Conservation (phyloP, 2,888 invertebrate species). For the Lochmaea crataegi region DNA sequence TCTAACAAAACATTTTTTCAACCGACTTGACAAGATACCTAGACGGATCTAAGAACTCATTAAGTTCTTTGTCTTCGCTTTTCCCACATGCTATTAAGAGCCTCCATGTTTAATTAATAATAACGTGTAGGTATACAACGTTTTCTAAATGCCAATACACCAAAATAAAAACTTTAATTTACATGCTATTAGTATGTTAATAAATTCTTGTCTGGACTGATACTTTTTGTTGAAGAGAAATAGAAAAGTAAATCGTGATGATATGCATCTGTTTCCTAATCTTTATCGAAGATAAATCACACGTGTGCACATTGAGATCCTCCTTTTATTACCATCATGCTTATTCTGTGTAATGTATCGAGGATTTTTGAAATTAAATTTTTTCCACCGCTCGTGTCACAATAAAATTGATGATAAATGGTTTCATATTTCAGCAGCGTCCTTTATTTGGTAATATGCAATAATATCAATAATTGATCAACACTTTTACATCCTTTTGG, state of each 20-base stretch:
- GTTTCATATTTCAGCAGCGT: too few species aligned
- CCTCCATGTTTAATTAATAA: slow-evolving; percentile 41
- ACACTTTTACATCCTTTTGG: too few species aligned
- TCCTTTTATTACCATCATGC: background rate
- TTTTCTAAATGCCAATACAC: slow-evolving; percentile 36
- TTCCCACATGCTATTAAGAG: slow-evolving; percentile 36
- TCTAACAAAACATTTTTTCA: slow-evolving; percentile 18
- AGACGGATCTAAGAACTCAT: slow-evolving; percentile 20
- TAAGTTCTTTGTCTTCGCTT: slow-evolving; percentile 25
- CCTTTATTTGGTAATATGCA: too few species aligned
- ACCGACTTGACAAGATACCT: slow-evolving; percentile 21
- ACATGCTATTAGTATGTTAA: slow-evolving; percentile 45
- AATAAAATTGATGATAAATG: too few species aligned
- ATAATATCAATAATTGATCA: too few species aligned
- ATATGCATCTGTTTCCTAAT: slow-evolving; percentile 34
- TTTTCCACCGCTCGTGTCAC: background rate
- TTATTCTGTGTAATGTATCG: background rate
- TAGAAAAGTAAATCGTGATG: background rate
- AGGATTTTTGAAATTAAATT: background rate
- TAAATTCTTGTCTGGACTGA: slow-evolving; percentile 42
- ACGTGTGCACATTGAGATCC: background rate
- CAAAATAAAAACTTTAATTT: slow-evolving; percentile 41
- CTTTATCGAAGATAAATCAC: slow-evolving; percentile 18
- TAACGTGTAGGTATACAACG: slow-evolving; percentile 39
- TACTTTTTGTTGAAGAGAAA: slow-evolving; percentile 34